Evolutionary conservation across 2,888 invertebrate species (phyloP), one percentile per base, ranked within the genome.

Genomic region (Meghimatium bilineatum): DNA sequence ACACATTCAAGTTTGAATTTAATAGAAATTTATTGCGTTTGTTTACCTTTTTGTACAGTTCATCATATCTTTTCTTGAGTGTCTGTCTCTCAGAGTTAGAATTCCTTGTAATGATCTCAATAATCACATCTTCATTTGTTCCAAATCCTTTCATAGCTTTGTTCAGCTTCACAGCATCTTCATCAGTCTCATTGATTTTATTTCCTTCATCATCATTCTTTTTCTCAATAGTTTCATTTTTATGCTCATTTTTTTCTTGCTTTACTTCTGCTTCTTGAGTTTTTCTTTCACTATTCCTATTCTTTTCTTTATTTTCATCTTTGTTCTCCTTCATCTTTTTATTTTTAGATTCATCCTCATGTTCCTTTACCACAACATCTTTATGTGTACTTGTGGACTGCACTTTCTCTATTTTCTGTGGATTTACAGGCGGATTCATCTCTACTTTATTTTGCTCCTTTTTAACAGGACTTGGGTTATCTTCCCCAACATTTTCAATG

Each of bases 11-110:
- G 12, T 44, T 44, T 44, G 44, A 44, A 20, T 6, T 56, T 12
- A 20, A 56, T 56, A 20, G 2, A 56, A 56, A n/a, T 17, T 3
- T n/a, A 23, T 17, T 56, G 56, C 20, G 5, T 20, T 69, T 36
- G 23, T 44, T 26, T 38, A 81, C 81, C 63, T 81, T 81, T 29
- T 81, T 74, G n/a, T 81, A 81, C 0, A 79, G 78, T 34, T 78
- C 34, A 32, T 84, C n/a, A 56, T 80, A 84, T 80, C 80, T 66
- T 56, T 88, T 86, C 86, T 89, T 91, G 32, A 92, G 82, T 26
- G 88, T 77, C 85, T 92, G 92, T 84, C 92, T 85, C 84, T 92
- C 90, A 44, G 89, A 87, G 85, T 92, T 92, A 83, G 87, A 90
- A 74, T 89, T 86, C 36, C 86, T 84, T 20, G 90, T 85, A 75